A percentile compares a stretch with the other conserved stretches of the same genome.
phyloP scores from a whole-genome alignment of 2,113 vertebrate genomes.

The Cynoglossus semilaevis region DNA sequence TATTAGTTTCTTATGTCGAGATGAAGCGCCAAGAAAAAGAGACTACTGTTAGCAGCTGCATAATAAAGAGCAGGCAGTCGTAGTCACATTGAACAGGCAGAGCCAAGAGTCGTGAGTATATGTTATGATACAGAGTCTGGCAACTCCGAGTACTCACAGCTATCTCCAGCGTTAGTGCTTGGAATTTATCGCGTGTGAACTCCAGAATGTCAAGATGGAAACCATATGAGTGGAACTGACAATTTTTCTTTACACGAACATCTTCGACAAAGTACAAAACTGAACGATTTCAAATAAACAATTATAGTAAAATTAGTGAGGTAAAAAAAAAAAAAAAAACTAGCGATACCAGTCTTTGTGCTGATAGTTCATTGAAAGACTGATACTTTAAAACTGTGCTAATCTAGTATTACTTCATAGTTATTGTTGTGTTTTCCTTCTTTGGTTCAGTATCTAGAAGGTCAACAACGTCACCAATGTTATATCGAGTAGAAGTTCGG shows the following conservation, averaged over 20 bases:
- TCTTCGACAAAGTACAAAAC: not conserved
- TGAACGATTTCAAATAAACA: no score
- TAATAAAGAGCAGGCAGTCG: conserved; percentile 43
- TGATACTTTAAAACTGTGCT: no score
- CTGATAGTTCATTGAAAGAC: no score
- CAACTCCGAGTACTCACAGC: conserved; percentile 13
- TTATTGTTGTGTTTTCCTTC: no score
- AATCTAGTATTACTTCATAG: no score
- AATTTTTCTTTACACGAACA: not conserved
- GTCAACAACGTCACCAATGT: no score
- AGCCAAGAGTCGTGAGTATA: conserved; percentile 34
- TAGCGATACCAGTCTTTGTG: no score
- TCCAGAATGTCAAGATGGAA: conserved; percentile 8
- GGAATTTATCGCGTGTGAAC: conserved; percentile 12
- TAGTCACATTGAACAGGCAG: conserved; percentile 26
- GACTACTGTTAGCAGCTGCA: conserved; percentile 60
- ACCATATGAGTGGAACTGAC: conserved; percentile 13
- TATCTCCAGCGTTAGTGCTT: conserved; percentile 16
- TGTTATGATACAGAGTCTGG: conserved; percentile 39
- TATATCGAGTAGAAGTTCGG: no score
- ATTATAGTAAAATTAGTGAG: no score
- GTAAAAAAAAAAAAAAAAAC: no score
- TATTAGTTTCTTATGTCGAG: conserved; percentile 49
- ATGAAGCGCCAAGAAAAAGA: conserved; percentile 63
- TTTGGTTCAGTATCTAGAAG: no score